Evolutionary conservation across 2,888 invertebrate species (phyloP).

Genomic region (Pecten maximus): DNA sequence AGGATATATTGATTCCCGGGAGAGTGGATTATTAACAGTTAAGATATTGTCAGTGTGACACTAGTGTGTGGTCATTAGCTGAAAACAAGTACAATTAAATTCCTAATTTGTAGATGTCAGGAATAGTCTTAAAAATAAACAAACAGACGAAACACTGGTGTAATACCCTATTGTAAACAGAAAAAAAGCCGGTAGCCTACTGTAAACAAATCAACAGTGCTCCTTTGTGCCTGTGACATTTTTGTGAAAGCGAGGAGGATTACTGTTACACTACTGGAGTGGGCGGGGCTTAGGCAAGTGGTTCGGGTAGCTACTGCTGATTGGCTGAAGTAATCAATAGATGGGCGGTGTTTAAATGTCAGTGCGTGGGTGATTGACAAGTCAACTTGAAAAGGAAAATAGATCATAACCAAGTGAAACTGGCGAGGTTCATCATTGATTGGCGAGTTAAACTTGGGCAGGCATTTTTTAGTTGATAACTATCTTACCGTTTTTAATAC

Average conservation of each 20-base stretch:
- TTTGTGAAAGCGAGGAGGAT: neutral
- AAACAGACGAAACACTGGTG: slow-evolving; percentile 26
- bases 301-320: neutral
- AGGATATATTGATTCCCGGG: neutral
- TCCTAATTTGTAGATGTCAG: neutral
- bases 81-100: slow-evolving; percentile 19
- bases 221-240: neutral
- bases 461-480: slow-evolving; percentile 31
- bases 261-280: slow-evolving; percentile 13
- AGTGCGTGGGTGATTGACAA: slow-evolving; percentile 33
- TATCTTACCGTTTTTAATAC: slow-evolving; percentile 27
- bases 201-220: neutral
- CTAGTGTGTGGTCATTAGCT: neutral
- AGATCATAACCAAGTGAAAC: slow-evolving; percentile 21
- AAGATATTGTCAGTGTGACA: neutral
- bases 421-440: slow-evolving; percentile 1
- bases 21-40: slow-evolving; percentile 9
- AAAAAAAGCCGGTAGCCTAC: slow-evolving; percentile 1
- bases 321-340: neutral
- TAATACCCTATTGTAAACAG: slow-evolving; percentile 22
- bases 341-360: neutral
- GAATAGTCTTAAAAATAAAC: slow-evolving; percentile 13
- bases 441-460: neutral
- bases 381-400: slow-evolving; percentile 2
- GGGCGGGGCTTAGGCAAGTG: slow-evolving; percentile 20